Evolutionary conservation across 2,888 invertebrate species (phyloP).

Genomic region (Fragum sueziense): DNA sequence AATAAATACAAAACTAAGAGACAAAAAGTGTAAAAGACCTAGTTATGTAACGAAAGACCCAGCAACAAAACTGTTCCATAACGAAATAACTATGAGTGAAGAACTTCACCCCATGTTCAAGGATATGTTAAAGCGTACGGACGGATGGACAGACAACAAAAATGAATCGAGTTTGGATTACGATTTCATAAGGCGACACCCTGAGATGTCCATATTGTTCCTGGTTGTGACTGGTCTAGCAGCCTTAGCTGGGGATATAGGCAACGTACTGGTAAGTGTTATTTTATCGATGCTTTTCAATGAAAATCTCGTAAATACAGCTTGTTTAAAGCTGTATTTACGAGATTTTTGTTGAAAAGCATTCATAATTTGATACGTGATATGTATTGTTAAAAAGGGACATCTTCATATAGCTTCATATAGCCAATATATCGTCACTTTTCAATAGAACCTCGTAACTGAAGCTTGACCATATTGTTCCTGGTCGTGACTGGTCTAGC

Average conservation of each 20-base stretch:
- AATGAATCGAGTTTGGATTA: constrained; percentile 57
- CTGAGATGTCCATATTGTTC: constrained; percentile 46
- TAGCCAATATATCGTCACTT: too few relatives aligned
- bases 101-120: constrained; percentile 50
- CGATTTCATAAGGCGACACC: constrained; percentile 52
- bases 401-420: too few relatives aligned
- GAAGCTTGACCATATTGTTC: constrained; percentile 50
- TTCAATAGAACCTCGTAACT: too few relatives aligned
- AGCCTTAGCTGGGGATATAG: constrained; percentile 46
- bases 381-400: too few relatives aligned
- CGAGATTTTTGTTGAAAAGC: too few relatives aligned
- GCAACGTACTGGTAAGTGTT: constrained; percentile 54
- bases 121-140: constrained; percentile 43
- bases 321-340: too few relatives aligned
- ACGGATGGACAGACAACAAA: constrained; percentile 47
- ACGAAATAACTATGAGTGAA: not conserved
- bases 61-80: not conserved
- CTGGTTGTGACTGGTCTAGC: constrained; percentile 35
- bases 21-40: not conserved
- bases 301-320: too few relatives aligned
- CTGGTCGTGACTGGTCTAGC: constrained; percentile 35
- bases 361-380: too few relatives aligned
- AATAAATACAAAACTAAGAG: not conserved
- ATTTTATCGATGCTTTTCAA: too few relatives aligned
- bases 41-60: not conserved